A percentile compares a stretch with the other conserved stretches of the same genome.
phyloP scores from a whole-genome alignment of 2,888 invertebrate genomes.

The Maniola hyperantus region DNA sequence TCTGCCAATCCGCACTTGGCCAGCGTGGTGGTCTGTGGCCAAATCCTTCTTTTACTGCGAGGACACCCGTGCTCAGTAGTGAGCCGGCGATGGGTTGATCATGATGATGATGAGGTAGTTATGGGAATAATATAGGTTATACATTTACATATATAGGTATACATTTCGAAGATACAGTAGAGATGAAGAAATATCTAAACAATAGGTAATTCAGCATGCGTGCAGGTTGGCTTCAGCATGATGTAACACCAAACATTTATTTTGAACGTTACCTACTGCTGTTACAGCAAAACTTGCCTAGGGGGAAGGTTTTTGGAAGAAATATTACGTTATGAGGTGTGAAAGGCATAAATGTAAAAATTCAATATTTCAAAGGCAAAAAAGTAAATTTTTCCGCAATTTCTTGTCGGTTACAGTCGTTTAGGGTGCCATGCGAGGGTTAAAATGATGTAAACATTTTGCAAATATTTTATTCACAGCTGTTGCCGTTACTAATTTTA shows the following conservation, averaged over 20 bases:
- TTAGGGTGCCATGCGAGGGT: slow-evolving; percentile 48
- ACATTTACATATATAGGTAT: no score
- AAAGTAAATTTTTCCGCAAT: slow-evolving; percentile 70
- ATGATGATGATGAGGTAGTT: no score
- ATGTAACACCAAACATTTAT: slow-evolving; percentile 80
- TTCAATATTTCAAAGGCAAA: slow-evolving; percentile 76
- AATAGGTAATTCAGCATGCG: neutral
- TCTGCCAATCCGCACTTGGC: no score
- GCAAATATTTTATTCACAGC: slow-evolving; percentile 34
- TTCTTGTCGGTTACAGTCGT: slow-evolving; percentile 64
- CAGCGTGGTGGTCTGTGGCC: no score
- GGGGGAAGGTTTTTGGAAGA: slow-evolving; percentile 66
- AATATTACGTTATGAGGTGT: slow-evolving; percentile 83
- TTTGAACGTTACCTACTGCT: slow-evolving; percentile 70
- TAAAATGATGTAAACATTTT: slow-evolving; percentile 41
- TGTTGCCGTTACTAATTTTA: slow-evolving; percentile 23
- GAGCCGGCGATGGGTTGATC: no score
- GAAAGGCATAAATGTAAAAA: slow-evolving; percentile 82
- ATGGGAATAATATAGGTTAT: no score
- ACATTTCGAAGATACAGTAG: neutral
- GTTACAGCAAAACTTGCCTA: slow-evolving; percentile 72
- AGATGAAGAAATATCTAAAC: neutral
- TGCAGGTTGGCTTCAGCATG: slow-evolving; percentile 50
- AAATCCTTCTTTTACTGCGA: no score
- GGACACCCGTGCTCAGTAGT: no score